Base-by-base conservation (phyloP, 2,888 invertebrate genomes). In the Calameuta pallipes region DNA sequence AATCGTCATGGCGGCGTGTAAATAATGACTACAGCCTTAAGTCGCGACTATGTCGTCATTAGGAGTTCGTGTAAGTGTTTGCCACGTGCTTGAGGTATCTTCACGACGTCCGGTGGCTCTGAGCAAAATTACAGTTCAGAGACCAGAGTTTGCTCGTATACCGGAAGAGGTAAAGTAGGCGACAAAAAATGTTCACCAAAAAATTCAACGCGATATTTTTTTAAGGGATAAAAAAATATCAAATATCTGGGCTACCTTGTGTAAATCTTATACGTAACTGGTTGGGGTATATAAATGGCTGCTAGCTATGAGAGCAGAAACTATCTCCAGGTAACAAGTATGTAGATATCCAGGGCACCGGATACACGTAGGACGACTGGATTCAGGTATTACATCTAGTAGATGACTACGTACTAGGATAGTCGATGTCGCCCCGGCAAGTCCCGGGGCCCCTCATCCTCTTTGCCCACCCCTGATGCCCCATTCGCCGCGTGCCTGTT, bases 341-440 rank as follows among this genome's bases (percentile, higher is more conserved):
- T 82, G 83, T 76, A 82, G 83, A 84, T 85, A 82, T 81, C 81
- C 80, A 82, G 56, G 85, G 82, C 82, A 74, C 74, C 79, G 78
- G 74, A 78, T 83, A 85, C 87, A 88, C 84, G 86, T 84, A 78
- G 77, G 74, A 89, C 87, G 87, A 85, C 87, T 86, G 86, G 87
- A 88, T 87, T 87, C 88, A 87, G 89, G 88, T 89, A 89, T 89
- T 89, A 89, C 89, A 88, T 86, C 86, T 85, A 84, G 86, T 87
- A 86, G 85, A 87, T 86, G 86, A 87, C 87, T 83, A 83, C 81
- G 56, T 56, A 82, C 81, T 85, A 82, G 84, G 82, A 83, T 86
- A 85, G 85, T 73, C 36, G 23, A 23, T 15, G 41, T 83, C 84
- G 82, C 83, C 83, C 79, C 82, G 80, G 84, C 87, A 88, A 88